A percentile compares a stretch with the other conserved stretches of the same genome.
These are phyloP conservation scores for Sinosuthora webbiana DNA, from an alignment of 2,113 vertebrate genomes.

Conservation along the genomic window DNA sequence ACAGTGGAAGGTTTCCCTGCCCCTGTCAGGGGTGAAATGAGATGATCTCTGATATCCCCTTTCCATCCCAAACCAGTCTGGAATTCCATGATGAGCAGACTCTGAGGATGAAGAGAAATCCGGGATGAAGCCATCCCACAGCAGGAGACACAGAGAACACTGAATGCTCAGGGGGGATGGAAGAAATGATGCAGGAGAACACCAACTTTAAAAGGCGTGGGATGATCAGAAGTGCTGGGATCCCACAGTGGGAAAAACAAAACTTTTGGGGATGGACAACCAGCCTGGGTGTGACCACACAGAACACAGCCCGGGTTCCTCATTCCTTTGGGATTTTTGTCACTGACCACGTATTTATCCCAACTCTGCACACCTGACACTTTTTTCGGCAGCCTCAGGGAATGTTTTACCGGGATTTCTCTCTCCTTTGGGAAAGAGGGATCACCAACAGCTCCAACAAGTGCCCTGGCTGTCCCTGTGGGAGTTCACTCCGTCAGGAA, in stretches of 20 bases:
- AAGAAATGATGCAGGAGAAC: background rate
- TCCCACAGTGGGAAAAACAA: background rate
- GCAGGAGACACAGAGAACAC: background rate
- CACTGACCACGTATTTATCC: background rate
- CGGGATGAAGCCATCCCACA: background rate
- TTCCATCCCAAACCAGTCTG: background rate
- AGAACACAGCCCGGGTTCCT: background rate
- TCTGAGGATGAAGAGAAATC: background rate
- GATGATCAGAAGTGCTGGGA: background rate
- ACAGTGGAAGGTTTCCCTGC: background rate
- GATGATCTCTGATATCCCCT: fast-evolving
- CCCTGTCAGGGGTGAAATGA: fast-evolving
- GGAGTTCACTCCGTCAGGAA: background rate
- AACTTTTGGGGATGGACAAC: background rate
- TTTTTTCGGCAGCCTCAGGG: background rate
- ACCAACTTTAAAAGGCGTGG: background rate
- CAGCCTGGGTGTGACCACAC: background rate
- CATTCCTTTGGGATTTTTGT: background rate
- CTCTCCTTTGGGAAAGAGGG: background rate
- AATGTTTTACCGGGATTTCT: background rate
- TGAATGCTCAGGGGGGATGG: background rate
- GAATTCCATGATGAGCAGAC: background rate
- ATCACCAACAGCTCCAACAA: background rate
- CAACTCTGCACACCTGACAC: background rate
- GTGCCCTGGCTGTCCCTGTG: background rate